Percentiles rank a stretch among this genome's conserved stretches.
Evolutionary conservation across 2,888 invertebrate species (phyloP).

Genomic region (Tiliacea aurago): DNA sequence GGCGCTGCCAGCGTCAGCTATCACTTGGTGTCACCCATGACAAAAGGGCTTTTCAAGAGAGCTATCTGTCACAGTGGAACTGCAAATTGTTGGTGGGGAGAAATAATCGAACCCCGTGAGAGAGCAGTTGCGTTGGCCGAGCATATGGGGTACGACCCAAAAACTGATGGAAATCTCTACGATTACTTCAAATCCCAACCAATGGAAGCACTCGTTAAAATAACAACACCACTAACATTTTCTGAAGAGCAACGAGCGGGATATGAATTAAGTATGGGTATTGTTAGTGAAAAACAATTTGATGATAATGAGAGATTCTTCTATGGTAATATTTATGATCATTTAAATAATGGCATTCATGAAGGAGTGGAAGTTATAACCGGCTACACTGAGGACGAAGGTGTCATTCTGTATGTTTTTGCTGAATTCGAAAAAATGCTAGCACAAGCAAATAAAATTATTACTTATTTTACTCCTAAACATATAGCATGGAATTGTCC

Average conservation of each 20-base stretch:
- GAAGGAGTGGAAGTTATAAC: slow-evolving; percentile 91
- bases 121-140: slow-evolving; percentile 71
- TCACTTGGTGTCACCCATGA: slow-evolving; percentile 78
- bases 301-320: slow-evolving; percentile 68
- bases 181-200: slow-evolving; percentile 69
- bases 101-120: slow-evolving; percentile 89
- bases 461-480: slow-evolving; percentile 66
- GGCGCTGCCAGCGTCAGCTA: slow-evolving; percentile 71
- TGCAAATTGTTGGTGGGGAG: slow-evolving; percentile 90
- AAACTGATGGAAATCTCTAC: slow-evolving; percentile 64
- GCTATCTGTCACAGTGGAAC: slow-evolving; percentile 93
- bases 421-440: slow-evolving; percentile 50
- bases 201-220: slow-evolving; percentile 53
- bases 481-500: slow-evolving; percentile 50
- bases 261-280: slow-evolving; percentile 53
- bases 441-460: slow-evolving; percentile 60
- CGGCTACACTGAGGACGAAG: slow-evolving; percentile 93
- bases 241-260: slow-evolving; percentile 55
- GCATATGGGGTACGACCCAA: slow-evolving; percentile 69
- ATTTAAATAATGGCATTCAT: slow-evolving; percentile 82
- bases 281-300: slow-evolving; percentile 73
- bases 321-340: slow-evolving; percentile 69
- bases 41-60: slow-evolving; percentile 77
- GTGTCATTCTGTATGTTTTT: slow-evolving; percentile 70
- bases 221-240: slow-evolving; percentile 57